Base-by-base conservation (phyloP, 2,888 invertebrate species). In the Adineta ricciae region DNA sequence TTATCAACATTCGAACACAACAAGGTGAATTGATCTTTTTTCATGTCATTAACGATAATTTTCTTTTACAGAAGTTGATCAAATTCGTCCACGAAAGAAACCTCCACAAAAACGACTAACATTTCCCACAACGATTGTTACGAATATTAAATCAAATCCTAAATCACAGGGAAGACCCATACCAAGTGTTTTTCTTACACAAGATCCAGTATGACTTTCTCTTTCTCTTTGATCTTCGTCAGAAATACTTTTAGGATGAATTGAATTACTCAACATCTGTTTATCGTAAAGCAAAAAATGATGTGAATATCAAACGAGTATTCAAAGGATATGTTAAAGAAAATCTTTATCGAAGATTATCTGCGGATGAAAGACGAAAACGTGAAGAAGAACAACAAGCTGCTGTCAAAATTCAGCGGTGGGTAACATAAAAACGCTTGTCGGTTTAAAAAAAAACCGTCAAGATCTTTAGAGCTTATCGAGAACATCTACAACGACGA, bases 341-440 rank as follows among this genome's bases (percentile, higher is more conserved):
- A n/a, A 85, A 85, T 82, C 72, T 78, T 83, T 73, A 52, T 11
- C 73, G 52, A 49, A 83, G 78, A 46, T 82, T 85, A 38, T 50
- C 83, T 52, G 56, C 82, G 24, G 84, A 83, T 3, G 84, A 85
- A 56, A 83, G 83, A 73, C 24, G 21, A 11, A 83, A 73, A 46
- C 46, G 84, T 36, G 85, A 85, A 82, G 82, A 84, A 82, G 21
- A 84, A 73, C 83, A 73, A 46, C n/a, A 16, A 73, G 84, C 85
- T n/a, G 85, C 85, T 7, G 78, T 84, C 36, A 83, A 52, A 85
- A 85, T 85, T 50, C 83, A 84, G 78, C 38, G 83, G 85, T 85
- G 46, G 24, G 32, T 27, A 14, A 36, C 19, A 4, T 19, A 2
- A 32, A 36, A 64, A 32, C 11, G 27, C 0, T 32, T 16, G 0